A percentile compares a stretch with the other conserved stretches of the same genome.
Evolutionary conservation across 2,113 vertebrate species (phyloP).

Genomic region (Serilophus lunatus): DNA sequence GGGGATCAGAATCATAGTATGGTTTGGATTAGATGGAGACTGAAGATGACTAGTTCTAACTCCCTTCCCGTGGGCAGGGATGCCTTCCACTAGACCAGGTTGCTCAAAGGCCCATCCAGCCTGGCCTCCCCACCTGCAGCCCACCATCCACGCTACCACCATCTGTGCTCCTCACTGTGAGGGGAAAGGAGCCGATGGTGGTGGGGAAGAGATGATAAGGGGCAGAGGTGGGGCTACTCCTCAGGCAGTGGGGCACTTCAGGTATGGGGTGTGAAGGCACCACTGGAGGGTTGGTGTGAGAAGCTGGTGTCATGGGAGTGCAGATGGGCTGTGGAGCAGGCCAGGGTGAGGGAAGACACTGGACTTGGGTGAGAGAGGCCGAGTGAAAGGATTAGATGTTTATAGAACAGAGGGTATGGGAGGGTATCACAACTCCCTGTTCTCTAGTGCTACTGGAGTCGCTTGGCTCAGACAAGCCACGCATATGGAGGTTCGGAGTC

Average conservation of each 20-base stretch:
- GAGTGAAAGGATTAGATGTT: not conserved
- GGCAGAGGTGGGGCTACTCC: not conserved
- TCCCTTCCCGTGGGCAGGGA: not conserved
- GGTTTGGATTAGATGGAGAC: not conserved
- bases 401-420: rapidly evolving
- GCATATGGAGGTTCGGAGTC: rapidly evolving
- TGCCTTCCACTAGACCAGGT: not conserved
- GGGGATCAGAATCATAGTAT: not conserved
- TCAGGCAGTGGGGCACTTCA: rapidly evolving
- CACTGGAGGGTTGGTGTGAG: rapidly evolving
- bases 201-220: rapidly evolving
- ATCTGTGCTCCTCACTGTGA: rapidly evolving
- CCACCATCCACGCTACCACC: rapidly evolving
- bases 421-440: rapidly evolving
- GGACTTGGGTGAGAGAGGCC: not conserved
- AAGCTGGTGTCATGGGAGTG: not conserved
- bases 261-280: not conserved
- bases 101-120: not conserved
- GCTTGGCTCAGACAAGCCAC: rapidly evolving
- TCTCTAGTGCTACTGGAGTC: rapidly evolving
- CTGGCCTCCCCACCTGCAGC: not conserved
- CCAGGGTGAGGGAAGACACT: rapidly evolving
- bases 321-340: not conserved
- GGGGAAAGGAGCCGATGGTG: rapidly evolving
- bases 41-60: not conserved